These are phyloP conservation scores for Drosophila oshimai DNA, from an alignment of 1,140 invertebrate species.

Conservation along the genomic window DNA sequence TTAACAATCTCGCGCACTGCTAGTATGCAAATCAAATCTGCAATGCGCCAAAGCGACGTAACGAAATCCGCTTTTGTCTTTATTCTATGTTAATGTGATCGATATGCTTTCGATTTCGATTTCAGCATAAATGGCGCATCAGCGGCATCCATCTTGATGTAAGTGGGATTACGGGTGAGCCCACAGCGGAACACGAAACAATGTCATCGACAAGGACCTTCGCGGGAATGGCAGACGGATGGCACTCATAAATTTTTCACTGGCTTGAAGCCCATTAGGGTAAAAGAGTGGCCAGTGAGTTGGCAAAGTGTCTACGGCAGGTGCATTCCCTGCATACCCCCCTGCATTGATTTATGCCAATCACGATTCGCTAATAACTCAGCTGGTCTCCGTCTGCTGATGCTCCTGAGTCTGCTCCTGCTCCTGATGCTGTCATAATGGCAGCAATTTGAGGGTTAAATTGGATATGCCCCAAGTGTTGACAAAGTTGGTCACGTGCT, in stretches of 20 bases:
- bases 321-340: conserved; percentile 32
- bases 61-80: conserved; percentile 27
- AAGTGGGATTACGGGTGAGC: conserved; percentile 37
- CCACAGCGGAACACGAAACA: conserved; percentile 32
- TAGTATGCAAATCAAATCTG: conserved; percentile 69
- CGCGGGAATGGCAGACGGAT: conserved; percentile 18
- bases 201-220: conserved; percentile 33
- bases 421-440: conserved; percentile 66
- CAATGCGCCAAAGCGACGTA: conserved; percentile 54
- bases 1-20: conserved; percentile 14
- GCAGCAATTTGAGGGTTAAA: conserved; percentile 79
- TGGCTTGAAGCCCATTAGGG: conserved; percentile 29
- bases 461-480: conserved; percentile 72
- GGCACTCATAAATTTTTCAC: conserved; percentile 45
- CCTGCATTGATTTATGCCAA: conserved; percentile 81
- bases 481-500: conserved; percentile 75
- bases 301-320: conserved; percentile 37
- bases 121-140: conserved; percentile 68
- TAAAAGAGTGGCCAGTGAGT: conserved; percentile 9
- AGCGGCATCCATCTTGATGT: conserved; percentile 58
- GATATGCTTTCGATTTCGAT: conserved; percentile 64
- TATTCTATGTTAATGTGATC: conserved; percentile 54
- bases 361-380: conserved; percentile 81
- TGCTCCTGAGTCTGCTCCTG: neutral
- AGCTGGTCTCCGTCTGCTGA: conserved; percentile 42